Evolutionary conservation across 2,888 invertebrate genomes (phyloP).

Genomic region (Crocallis elinguaria): DNA sequence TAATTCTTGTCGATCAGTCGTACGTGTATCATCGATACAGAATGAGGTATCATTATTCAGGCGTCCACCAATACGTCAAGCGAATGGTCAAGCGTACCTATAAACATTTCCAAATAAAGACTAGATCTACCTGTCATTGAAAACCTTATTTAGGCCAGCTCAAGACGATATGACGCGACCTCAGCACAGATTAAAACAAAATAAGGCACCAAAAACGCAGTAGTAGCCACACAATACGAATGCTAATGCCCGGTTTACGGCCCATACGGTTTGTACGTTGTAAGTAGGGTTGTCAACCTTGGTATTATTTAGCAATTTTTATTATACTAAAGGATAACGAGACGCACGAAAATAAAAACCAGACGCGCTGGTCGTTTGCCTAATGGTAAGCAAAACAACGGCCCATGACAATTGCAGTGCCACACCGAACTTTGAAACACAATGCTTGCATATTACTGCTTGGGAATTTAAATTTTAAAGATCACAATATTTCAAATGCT

Average conservation of each 20-base stretch:
- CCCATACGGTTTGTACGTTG: conserved; percentile 20
- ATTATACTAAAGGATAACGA: no score
- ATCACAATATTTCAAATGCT: no score
- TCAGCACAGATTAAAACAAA: conserved; percentile 29
- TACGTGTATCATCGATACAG: background rate
- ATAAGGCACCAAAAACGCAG: conserved; percentile 35
- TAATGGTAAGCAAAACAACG: no score
- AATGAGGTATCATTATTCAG: background rate
- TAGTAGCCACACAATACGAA: conserved; percentile 53
- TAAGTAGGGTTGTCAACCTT: background rate
- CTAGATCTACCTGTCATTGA: conserved; percentile 15
- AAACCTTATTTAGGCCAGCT: conserved; percentile 9
- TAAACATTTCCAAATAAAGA: conserved; percentile 11
- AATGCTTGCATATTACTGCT: no score
- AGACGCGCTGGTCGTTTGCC: no score
- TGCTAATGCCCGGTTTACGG: conserved; percentile 49
- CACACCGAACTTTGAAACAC: no score
- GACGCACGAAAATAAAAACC: no score
- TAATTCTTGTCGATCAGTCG: no score
- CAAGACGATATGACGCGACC: conserved; percentile 27
- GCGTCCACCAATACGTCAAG: background rate
- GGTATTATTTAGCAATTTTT: no score
- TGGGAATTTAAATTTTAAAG: no score
- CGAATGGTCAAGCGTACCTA: no score
- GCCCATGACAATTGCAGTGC: no score